Evolutionary conservation across 2,113 vertebrate species (phyloP).

Genomic region (Ceyx margarethae): DNA sequence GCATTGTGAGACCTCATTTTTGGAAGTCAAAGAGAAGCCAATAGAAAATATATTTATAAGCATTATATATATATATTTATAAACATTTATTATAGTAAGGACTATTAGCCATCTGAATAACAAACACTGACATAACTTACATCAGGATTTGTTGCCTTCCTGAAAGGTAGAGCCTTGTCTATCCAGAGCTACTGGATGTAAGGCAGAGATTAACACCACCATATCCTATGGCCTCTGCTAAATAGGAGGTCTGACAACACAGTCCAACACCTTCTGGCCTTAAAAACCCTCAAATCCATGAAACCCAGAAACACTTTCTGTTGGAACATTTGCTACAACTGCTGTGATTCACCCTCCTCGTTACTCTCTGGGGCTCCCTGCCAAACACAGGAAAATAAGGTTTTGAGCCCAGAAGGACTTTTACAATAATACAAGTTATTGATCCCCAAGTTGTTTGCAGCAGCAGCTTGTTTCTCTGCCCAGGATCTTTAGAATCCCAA

Average conservation of each 20-base stretch:
- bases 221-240: neutral
- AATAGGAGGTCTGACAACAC: neutral
- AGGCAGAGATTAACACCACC: neutral
- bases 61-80: no score
- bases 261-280: neutral
- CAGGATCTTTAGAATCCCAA: slow-evolving; percentile 44
- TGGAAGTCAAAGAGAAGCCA: neutral
- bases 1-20: neutral
- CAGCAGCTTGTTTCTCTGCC: slow-evolving; percentile 52
- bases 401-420: slow-evolving; percentile 75
- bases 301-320: slow-evolving; percentile 18
- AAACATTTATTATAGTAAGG: neutral
- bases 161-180: neutral
- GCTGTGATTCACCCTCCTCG: slow-evolving; percentile 63
- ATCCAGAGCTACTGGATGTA: neutral
- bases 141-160: neutral
- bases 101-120: neutral
- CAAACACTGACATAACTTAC: neutral
- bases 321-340: slow-evolving; percentile 48
- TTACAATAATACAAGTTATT: slow-evolving; percentile 71
- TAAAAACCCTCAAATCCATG: neutral
- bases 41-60: neutral
- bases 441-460: slow-evolving; percentile 55
- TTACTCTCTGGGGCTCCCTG: slow-evolving; percentile 59
- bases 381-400: slow-evolving; percentile 73